Conservation (phyloP, 2,888 invertebrate genomes). For the Panzeria rudis region DNA sequence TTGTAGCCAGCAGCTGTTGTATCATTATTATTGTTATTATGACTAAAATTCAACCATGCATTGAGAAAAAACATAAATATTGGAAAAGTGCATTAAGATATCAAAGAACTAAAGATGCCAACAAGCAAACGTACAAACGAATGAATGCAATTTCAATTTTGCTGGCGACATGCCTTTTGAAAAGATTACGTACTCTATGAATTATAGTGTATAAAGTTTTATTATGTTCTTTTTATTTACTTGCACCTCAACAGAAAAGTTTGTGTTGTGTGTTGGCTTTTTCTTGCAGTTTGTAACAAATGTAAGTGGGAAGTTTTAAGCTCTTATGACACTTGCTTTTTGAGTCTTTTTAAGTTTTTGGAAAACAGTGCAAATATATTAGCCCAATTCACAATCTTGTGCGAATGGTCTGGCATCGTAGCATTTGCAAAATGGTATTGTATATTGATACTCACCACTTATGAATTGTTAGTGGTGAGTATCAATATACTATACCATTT, state of each 20-base stretch:
- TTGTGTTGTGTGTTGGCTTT: background rate
- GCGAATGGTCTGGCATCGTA: too few relatives aligned
- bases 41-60: conserved; percentile 30
- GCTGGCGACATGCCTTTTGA: background rate
- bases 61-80: conserved; percentile 39
- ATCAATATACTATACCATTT: too few relatives aligned
- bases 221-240: background rate
- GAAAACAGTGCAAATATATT: too few relatives aligned
- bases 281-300: background rate
- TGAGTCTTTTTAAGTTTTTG: too few relatives aligned
- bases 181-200: background rate
- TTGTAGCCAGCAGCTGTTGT: conserved; percentile 44
- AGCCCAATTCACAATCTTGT: too few relatives aligned
- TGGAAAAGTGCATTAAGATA: conserved; percentile 45
- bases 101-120: background rate
- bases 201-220: conserved; percentile 30
- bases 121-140: background rate
- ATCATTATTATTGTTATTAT: conserved; percentile 37
- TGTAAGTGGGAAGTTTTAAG: too few relatives aligned
- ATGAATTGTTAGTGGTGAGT: too few relatives aligned
- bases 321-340: too few relatives aligned
- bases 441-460: too few relatives aligned
- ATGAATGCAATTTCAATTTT: background rate
- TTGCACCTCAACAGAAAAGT: background rate
- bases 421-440: too few relatives aligned